Percentiles rank a stretch among this genome's conserved stretches.
Evolutionary conservation across 2,113 vertebrate genomes (phyloP).

Genomic region (Poeciliopsis retropinna): DNA sequence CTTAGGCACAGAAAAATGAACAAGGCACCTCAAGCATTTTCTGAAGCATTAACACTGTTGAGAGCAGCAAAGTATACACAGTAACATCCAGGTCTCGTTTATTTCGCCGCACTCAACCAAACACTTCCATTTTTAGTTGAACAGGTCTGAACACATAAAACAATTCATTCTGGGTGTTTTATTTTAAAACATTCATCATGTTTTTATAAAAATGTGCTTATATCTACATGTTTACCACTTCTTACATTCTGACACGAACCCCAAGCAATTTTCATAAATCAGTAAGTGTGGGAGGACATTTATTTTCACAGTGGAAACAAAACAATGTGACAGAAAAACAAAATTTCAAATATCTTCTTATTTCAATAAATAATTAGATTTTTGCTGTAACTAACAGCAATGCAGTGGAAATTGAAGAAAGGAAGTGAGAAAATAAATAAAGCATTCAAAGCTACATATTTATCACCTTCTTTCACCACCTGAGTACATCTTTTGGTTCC

Average conservation of each 20-base stretch:
- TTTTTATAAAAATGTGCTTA: slow-evolving; percentile 77
- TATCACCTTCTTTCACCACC: slow-evolving; percentile 87
- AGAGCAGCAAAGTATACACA: slow-evolving; percentile 76
- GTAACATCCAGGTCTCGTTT: slow-evolving; percentile 71
- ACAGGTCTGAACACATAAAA: slow-evolving; percentile 65
- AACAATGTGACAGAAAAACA: slow-evolving; percentile 33
- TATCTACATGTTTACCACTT: slow-evolving; percentile 57
- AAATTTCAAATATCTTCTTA: slow-evolving; percentile 40
- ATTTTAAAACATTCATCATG: slow-evolving; percentile 70
- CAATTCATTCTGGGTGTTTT: slow-evolving; percentile 35
- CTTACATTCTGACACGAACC: slow-evolving; percentile 69
- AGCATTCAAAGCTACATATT: slow-evolving; percentile 82
- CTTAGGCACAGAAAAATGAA: slow-evolving; percentile 83
- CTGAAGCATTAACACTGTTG: slow-evolving; percentile 78
- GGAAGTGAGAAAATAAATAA: slow-evolving; percentile 62
- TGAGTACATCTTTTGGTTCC: slow-evolving; percentile 87
- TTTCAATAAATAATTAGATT: slow-evolving; percentile 77
- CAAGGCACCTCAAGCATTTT: slow-evolving; percentile 84
- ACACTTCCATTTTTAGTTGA: slow-evolving; percentile 59
- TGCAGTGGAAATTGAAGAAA: slow-evolving; percentile 64
- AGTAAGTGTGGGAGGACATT: slow-evolving; percentile 51
- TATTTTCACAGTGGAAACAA: slow-evolving; percentile 55
- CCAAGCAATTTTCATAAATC: slow-evolving; percentile 47
- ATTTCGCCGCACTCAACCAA: slow-evolving; percentile 47
- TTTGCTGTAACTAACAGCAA: slow-evolving; percentile 80